phyloP scores from a whole-genome alignment of 2,113 vertebrate genomes.

The Phocoena sinus region DNA sequence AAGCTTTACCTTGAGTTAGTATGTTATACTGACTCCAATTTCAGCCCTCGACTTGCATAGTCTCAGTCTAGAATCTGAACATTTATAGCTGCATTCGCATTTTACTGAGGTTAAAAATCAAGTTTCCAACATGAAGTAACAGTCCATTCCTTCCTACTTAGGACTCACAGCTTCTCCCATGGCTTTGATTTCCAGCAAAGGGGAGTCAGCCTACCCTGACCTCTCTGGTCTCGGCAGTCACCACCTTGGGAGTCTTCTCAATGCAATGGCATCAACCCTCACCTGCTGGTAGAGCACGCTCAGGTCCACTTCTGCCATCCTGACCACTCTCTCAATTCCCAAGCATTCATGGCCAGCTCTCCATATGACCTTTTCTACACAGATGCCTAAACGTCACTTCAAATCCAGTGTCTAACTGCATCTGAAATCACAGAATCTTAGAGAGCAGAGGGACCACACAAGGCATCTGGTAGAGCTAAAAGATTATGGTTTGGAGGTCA shows the following conservation, averaged over 20 bases:
- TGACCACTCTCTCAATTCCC: not conserved
- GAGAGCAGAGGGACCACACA: not conserved
- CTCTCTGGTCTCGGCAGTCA: not conserved
- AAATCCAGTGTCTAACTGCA: not conserved
- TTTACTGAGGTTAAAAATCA: not conserved
- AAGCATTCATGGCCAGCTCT: not conserved
- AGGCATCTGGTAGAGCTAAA: not conserved
- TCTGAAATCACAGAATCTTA: not conserved
- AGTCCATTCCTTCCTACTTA: not conserved
- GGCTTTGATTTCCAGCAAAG: not conserved
- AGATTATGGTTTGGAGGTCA: not conserved
- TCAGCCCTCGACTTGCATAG: not conserved
- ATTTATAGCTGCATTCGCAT: not conserved
- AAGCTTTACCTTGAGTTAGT: not conserved
- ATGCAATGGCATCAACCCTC: not conserved
- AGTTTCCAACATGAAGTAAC: not conserved
- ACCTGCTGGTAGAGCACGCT: not conserved
- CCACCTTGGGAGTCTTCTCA: not conserved
- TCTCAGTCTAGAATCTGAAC: not conserved
- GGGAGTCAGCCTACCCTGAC: not conserved
- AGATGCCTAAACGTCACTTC: not conserved
- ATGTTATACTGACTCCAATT: not conserved
- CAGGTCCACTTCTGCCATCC: not conserved
- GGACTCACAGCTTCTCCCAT: not conserved
- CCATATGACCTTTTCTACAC: not conserved